These are phyloP conservation scores for Andricus curvator DNA, from an alignment of 2,888 invertebrate species.

Conservation along the genomic window DNA sequence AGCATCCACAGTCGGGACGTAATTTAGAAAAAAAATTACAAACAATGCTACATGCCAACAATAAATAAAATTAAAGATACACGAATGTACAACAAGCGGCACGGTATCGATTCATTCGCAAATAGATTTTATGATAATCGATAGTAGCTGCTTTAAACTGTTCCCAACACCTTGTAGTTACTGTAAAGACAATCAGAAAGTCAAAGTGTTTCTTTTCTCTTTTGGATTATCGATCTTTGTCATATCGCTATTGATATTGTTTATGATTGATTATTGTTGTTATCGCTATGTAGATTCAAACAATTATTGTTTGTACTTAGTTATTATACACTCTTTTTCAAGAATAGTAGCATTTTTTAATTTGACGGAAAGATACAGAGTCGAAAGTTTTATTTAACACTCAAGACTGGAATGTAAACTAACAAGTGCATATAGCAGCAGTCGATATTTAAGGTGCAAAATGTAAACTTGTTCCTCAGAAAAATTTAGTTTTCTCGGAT, in stretches of 20 bases:
- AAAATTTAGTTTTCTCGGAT: not conserved
- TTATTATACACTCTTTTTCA: slow-evolving; percentile 8
- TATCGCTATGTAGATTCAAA: not conserved
- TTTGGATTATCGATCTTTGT: not conserved
- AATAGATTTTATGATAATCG: not conserved
- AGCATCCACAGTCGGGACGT: slow-evolving; percentile 1
- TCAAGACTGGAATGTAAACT: slow-evolving; percentile 22
- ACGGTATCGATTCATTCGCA: not conserved
- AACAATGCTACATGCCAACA: not conserved
- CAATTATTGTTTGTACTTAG: not conserved
- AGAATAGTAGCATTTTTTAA: slow-evolving; percentile 13
- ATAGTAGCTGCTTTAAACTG: not conserved
- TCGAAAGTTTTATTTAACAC: slow-evolving; percentile 18
- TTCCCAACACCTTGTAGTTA: not conserved
- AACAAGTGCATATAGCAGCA: not conserved
- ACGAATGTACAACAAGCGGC: not conserved
- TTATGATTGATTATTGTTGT: not conserved
- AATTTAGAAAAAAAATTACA: not conserved
- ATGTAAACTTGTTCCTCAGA: slow-evolving; percentile 13
- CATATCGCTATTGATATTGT: not conserved
- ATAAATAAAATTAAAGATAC: not conserved
- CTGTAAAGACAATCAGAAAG: slow-evolving; percentile 32
- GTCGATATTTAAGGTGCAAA: not conserved
- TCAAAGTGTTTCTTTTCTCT: not conserved
- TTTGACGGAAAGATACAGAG: slow-evolving; percentile 19